These are phyloP conservation scores for Chascanopsetta lugubris DNA, from an alignment of 2,113 vertebrate species.

Conservation along the genomic window DNA sequence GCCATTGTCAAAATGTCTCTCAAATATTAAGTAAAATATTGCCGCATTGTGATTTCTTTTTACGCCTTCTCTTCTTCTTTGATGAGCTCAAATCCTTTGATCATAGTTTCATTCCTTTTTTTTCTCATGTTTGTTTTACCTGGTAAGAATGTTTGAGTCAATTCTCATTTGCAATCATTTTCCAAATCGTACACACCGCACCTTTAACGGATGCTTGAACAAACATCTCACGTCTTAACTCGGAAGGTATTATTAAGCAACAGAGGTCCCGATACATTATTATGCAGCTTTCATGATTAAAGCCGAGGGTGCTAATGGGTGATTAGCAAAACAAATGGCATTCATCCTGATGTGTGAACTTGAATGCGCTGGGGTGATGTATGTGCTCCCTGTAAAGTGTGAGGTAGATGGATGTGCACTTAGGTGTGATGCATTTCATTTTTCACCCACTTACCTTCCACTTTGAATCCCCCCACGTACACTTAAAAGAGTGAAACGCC, in stretches of 20 bases:
- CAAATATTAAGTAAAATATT: background rate
- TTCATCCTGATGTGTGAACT: slow-evolving; percentile 20
- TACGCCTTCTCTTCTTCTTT: background rate
- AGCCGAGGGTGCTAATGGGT: slow-evolving; percentile 54
- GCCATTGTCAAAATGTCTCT: background rate
- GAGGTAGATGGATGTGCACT: slow-evolving; percentile 12
- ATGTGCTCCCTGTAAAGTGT: slow-evolving; percentile 12
- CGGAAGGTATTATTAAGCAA: slow-evolving; percentile 53
- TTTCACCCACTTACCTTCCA: slow-evolving; percentile 32
- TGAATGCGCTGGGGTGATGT: slow-evolving; percentile 40
- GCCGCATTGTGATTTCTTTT: slow-evolving; percentile 5
- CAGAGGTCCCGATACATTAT: slow-evolving; percentile 54
- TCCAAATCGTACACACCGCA: too few species aligned
- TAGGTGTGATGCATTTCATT: slow-evolving; percentile 14
- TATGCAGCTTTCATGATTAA: slow-evolving; percentile 60
- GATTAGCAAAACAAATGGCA: slow-evolving; percentile 52
- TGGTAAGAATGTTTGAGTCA: too few species aligned
- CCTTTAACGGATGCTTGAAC: slow-evolving; percentile 1
- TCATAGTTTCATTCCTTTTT: background rate
- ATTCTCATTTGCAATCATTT: too few species aligned
- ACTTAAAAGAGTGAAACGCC: slow-evolving; percentile 30
- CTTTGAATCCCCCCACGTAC: slow-evolving; percentile 12
- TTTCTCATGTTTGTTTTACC: slow-evolving; percentile 1
- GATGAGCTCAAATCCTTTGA: background rate
- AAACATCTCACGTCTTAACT: slow-evolving; percentile 51